Evolutionary conservation across 2,797 vertebrate species (phyloP).

Genomic region (Diplodus puntazzo): DNA sequence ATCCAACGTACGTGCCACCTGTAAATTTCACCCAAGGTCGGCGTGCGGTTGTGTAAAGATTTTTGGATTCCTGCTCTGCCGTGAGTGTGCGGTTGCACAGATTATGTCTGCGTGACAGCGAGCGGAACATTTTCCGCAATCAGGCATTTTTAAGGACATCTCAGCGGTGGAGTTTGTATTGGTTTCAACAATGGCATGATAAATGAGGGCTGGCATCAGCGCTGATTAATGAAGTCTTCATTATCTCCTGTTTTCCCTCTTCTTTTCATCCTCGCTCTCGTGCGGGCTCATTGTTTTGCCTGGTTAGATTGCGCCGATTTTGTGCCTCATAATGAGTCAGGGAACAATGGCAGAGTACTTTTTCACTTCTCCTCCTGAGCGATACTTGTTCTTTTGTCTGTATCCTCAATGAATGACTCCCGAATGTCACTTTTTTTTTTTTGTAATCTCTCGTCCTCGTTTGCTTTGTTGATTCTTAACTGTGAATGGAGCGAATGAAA

Average conservation of each 20-base stretch:
- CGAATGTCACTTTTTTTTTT: constrained; percentile 68
- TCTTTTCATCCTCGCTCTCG: constrained; percentile 57
- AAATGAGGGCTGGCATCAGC: constrained; percentile 69
- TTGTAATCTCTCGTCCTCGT: constrained; percentile 12
- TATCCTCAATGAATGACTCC: constrained; percentile 62
- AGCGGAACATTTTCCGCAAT: constrained; percentile 61
- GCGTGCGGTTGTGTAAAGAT: constrained; percentile 1
- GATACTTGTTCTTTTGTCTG: constrained; percentile 71
- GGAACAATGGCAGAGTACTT: constrained; percentile 67
- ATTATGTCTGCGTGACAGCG: constrained; percentile 39
- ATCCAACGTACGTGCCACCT: constrained; percentile 39
- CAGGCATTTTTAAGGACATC: constrained; percentile 68
- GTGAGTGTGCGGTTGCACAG: neutral
- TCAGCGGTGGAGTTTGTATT: constrained; percentile 57
- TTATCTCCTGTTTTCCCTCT: constrained; percentile 73
- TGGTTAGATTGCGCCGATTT: constrained; percentile 69
- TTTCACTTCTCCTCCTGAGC: constrained; percentile 57
- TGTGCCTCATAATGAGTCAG: constrained; percentile 64
- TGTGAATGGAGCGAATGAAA: constrained; percentile 64
- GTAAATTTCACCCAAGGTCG: constrained; percentile 19
- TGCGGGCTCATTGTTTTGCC: constrained; percentile 60
- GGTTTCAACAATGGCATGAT: constrained; percentile 72
- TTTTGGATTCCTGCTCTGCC: constrained; percentile 19
- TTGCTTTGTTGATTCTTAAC: constrained; percentile 60
- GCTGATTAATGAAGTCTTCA: constrained; percentile 81